phyloP scores from a whole-genome alignment of 2,797 vertebrate species.

The Valencia hispanica region DNA sequence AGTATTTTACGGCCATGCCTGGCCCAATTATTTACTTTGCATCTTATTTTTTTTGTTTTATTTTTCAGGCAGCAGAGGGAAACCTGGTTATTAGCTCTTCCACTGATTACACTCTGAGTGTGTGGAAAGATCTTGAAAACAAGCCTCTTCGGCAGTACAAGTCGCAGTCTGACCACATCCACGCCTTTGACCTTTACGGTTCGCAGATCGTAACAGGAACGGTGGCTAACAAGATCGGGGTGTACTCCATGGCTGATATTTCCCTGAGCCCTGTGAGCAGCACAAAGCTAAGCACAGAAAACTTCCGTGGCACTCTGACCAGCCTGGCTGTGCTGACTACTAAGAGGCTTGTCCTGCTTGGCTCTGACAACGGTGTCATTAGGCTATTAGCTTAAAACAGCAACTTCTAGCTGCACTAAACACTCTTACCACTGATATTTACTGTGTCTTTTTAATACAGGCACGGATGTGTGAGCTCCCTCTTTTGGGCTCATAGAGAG shows the following conservation, averaged over 20 bases:
- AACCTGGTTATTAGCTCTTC: conserved; percentile 94
- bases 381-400: conserved; percentile 87
- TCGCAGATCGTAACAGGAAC: conserved; percentile 93
- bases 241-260: conserved; percentile 93
- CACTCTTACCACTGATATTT: conserved; percentile 32
- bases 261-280: conserved; percentile 86
- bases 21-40: background rate
- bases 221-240: conserved; percentile 94
- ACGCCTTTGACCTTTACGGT: conserved; percentile 93
- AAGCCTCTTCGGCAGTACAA: conserved; percentile 94
- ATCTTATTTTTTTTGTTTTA: conserved; percentile 3
- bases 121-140: conserved; percentile 97
- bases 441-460: conserved; percentile 40
- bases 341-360: conserved; percentile 94
- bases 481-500: conserved; percentile 27
- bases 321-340: conserved; percentile 94
- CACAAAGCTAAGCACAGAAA: conserved; percentile 96
- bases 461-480: conserved; percentile 36
- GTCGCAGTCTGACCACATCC: conserved; percentile 92
- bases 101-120: conserved; percentile 90
- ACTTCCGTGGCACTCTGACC: conserved; percentile 97
- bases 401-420: conserved; percentile 17
- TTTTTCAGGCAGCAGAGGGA: conserved; percentile 89
- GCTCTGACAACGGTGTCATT: conserved; percentile 93
- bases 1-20: background rate